Conservation (phyloP, 2,797 vertebrate genomes). For the Allobates femoralis region DNA sequence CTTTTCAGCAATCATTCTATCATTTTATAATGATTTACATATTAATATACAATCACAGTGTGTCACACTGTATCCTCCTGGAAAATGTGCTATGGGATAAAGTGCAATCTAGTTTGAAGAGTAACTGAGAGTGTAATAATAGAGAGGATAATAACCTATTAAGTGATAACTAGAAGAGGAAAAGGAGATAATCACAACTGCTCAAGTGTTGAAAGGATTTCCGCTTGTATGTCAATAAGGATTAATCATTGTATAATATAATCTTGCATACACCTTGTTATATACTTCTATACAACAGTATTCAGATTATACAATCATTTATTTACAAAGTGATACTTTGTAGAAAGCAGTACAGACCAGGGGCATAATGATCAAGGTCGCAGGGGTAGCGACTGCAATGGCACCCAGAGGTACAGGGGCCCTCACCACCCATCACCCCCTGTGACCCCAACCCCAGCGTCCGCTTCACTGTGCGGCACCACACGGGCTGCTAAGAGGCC, state of each 20-base stretch:
- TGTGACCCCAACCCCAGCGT: too few relatives aligned
- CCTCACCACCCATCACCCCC: too few relatives aligned
- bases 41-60: constrained; percentile 17
- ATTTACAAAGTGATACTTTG: too few relatives aligned
- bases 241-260: neutral
- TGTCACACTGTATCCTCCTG: neutral
- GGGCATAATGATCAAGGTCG: too few relatives aligned
- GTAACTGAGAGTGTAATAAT: constrained; percentile 12
- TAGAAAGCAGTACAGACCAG: too few relatives aligned
- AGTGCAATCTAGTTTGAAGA: constrained; percentile 17
- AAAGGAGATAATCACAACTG: neutral
- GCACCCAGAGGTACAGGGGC: too few relatives aligned
- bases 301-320: too few relatives aligned
- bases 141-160: neutral
- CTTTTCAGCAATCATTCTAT: neutral
- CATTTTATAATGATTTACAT: neutral
- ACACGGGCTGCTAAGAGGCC: too few relatives aligned
- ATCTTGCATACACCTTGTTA: too few relatives aligned
- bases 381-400: too few relatives aligned
- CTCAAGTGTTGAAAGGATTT: neutral
- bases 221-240: neutral
- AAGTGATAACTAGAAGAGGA: constrained; percentile 12
- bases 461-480: too few relatives aligned
- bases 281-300: too few relatives aligned
- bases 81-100: constrained; percentile 25